Conservation (phyloP, 2,113 vertebrate species). For the Vidua macroura region DNA sequence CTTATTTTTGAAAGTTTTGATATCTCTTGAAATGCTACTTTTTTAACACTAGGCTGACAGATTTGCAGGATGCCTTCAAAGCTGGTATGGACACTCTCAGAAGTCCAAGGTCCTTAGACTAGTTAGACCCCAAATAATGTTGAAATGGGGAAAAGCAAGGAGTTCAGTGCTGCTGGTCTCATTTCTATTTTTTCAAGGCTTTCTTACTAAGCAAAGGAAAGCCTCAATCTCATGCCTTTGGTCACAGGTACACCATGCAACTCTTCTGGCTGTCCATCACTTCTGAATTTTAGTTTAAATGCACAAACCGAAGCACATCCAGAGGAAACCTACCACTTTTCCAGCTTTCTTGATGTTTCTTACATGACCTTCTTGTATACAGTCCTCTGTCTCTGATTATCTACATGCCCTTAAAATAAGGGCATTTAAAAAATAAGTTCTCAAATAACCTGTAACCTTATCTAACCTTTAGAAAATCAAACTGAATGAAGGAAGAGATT, state of each 20-base stretch:
- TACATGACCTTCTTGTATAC: neutral
- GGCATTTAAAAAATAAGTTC: neutral
- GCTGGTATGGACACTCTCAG: neutral
- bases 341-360: neutral
- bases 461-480: neutral
- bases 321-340: neutral
- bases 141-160: neutral
- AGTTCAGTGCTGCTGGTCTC: neutral
- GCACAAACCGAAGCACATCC: neutral
- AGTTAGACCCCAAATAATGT: neutral
- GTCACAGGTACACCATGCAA: neutral
- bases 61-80: neutral
- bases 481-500: neutral
- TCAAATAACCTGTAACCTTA: neutral
- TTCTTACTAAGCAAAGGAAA: neutral
- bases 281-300: neutral
- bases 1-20: neutral
- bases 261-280: neutral
- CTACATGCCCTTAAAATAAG: neutral
- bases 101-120: neutral
- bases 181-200: neutral
- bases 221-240: neutral
- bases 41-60: neutral
- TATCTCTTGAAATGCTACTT: neutral
- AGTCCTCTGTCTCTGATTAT: neutral